phyloP scores from a whole-genome alignment of 2,113 vertebrate genomes.

The Puffinus mauretanicus region DNA sequence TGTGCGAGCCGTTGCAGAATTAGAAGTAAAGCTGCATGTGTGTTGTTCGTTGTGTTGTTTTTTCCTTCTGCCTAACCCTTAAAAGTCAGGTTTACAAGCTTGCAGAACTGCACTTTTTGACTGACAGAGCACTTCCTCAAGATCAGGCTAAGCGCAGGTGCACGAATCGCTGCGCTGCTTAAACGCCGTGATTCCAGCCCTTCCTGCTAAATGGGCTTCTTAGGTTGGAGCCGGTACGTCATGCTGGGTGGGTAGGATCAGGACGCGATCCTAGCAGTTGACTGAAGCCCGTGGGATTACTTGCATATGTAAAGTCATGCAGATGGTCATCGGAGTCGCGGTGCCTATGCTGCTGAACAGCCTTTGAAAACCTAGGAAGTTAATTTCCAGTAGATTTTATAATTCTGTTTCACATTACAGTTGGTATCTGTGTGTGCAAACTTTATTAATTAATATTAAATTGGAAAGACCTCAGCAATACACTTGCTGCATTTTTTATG shows the following conservation, averaged over 20 bases:
- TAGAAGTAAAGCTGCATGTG: not conserved
- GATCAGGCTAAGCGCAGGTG: not conserved
- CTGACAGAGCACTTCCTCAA: not conserved
- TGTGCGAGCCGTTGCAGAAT: fast-evolving
- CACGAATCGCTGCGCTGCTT: not conserved
- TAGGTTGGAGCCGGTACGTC: not conserved
- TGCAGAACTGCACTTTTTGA: not conserved
- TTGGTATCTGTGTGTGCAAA: not conserved
- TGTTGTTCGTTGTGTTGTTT: not conserved
- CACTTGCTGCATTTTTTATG: not conserved
- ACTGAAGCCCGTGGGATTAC: not conserved
- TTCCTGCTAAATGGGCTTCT: not conserved
- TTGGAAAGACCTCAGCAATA: not conserved
- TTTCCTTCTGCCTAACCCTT: not conserved
- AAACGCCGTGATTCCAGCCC: not conserved
- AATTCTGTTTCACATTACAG: not conserved
- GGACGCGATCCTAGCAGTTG: not conserved
- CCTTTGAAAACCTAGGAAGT: not conserved
- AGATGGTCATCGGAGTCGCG: not conserved
- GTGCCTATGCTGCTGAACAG: not conserved
- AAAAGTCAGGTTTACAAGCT: not conserved
- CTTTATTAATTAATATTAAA: slow-evolving; percentile 1
- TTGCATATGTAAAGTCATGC: not conserved
- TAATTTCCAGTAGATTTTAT: not conserved
- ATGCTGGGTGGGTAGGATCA: not conserved